Evolutionary conservation across 2,888 invertebrate species (phyloP).

Genomic region (Drosophila longiperda): DNA sequence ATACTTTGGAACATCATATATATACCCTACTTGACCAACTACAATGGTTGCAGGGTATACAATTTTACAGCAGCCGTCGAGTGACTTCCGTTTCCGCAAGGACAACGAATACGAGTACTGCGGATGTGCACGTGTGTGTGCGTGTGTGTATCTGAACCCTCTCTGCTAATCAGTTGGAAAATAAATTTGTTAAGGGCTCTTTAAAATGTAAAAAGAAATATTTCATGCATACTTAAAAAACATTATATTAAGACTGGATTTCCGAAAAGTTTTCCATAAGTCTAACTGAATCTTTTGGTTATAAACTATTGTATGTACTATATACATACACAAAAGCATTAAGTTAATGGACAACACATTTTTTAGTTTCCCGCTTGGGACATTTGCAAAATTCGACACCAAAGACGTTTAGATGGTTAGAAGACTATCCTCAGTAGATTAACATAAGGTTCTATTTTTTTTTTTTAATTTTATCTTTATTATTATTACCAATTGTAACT

Average conservation of each 20-base stretch:
- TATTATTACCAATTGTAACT: too few relatives aligned
- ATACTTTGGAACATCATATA: background rate
- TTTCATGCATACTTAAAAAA: background rate
- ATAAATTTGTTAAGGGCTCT: constrained; percentile 24
- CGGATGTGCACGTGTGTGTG: background rate
- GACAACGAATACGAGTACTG: constrained; percentile 27
- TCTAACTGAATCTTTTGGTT: too few relatives aligned
- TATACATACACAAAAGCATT: background rate
- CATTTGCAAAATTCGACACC: too few relatives aligned
- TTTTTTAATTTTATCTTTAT: too few relatives aligned
- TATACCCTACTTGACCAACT: background rate
- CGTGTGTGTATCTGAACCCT: background rate
- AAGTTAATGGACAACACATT: background rate
- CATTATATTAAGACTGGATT: background rate
- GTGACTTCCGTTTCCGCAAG: constrained; percentile 80
- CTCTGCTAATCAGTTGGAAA: constrained; percentile 46
- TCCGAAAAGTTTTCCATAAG: too few relatives aligned
- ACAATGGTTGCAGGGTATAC: background rate
- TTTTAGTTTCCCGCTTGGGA: background rate
- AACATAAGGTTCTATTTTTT: too few relatives aligned
- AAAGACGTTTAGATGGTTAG: background rate
- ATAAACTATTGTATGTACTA: too few relatives aligned
- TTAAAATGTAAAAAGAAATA: constrained; percentile 15
- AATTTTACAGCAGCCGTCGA: constrained; percentile 53
- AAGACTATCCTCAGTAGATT: background rate